A percentile compares a stretch with the other conserved stretches of the same genome.
These are phyloP conservation scores for Crenuchus spilurus DNA, from an alignment of 2,797 vertebrate species.

Conservation along the genomic window DNA sequence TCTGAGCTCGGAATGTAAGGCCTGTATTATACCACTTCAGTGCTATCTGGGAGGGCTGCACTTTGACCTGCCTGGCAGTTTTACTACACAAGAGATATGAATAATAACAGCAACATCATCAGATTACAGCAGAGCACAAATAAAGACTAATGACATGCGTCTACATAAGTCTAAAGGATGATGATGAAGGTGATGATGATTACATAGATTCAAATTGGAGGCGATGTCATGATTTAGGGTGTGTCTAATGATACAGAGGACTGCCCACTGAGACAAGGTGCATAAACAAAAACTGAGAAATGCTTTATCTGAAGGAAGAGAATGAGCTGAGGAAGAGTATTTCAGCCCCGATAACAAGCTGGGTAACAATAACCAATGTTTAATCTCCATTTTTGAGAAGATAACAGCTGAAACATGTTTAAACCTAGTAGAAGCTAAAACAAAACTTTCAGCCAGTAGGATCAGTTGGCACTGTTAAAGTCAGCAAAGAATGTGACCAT, in stretches of 20 bases:
- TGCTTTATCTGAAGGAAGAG: background rate
- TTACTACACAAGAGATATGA: conserved; percentile 22
- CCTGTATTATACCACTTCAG: background rate
- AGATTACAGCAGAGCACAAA: conserved; percentile 27
- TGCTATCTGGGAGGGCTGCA: conserved; percentile 20
- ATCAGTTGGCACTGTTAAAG: too few relatives aligned
- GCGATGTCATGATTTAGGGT: conserved; percentile 19
- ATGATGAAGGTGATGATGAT: conserved; percentile 14
- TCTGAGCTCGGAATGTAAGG: background rate
- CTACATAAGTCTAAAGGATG: conserved; percentile 11
- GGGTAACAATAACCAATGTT: too few relatives aligned
- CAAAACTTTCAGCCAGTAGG: too few relatives aligned
- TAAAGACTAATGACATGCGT: conserved; percentile 19
- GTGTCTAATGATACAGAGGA: conserved; percentile 19
- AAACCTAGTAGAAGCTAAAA: too few relatives aligned
- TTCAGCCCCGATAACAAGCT: too few relatives aligned
- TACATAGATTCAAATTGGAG: conserved; percentile 2
- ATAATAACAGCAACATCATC: conserved; percentile 7
- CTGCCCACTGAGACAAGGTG: background rate
- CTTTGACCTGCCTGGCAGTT: conserved; percentile 27
- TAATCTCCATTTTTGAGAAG: too few relatives aligned
- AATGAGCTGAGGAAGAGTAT: background rate
- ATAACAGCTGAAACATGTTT: too few relatives aligned
- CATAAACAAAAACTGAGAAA: conserved; percentile 10
- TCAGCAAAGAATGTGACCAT: background rate